Evolutionary conservation across 2,113 vertebrate genomes (phyloP).

Genomic region (Nycticorax nycticorax): DNA sequence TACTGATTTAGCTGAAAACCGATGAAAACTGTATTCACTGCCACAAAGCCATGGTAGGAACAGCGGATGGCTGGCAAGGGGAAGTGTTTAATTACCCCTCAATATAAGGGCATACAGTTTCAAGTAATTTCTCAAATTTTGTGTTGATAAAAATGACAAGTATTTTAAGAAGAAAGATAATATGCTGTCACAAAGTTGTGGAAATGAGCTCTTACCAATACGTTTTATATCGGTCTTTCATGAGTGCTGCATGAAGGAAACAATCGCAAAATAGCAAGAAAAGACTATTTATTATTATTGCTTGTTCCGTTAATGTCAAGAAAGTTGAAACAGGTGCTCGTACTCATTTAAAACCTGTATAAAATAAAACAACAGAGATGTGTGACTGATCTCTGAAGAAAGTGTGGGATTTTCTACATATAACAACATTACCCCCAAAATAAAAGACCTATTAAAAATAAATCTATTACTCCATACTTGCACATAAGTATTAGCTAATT

Average conservation of each 20-base stretch:
- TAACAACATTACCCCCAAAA: neutral
- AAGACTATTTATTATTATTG: neutral
- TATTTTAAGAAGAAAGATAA: constrained; percentile 23
- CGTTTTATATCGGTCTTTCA: neutral
- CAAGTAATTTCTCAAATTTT: constrained; percentile 13
- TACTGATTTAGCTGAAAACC: neutral
- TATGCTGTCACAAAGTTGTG: neutral
- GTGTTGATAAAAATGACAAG: neutral
- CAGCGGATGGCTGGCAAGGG: neutral
- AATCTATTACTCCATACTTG: neutral
- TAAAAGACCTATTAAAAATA: neutral
- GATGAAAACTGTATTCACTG: neutral
- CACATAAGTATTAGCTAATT: neutral
- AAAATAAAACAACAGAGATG: neutral
- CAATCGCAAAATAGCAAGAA: neutral
- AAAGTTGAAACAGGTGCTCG: neutral
- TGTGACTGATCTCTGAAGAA: neutral
- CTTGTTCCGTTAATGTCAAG: neutral
- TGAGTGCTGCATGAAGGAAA: neutral
- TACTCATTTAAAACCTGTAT: constrained; percentile 7
- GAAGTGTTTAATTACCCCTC: neutral
- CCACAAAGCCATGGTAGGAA: neutral
- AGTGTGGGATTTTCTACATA: neutral
- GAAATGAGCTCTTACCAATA: neutral
- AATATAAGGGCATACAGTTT: neutral